Percentiles rank a stretch among this genome's conserved stretches.
Conservation (phyloP, 2,888 invertebrate genomes). For the Amaurobius ferox region DNA sequence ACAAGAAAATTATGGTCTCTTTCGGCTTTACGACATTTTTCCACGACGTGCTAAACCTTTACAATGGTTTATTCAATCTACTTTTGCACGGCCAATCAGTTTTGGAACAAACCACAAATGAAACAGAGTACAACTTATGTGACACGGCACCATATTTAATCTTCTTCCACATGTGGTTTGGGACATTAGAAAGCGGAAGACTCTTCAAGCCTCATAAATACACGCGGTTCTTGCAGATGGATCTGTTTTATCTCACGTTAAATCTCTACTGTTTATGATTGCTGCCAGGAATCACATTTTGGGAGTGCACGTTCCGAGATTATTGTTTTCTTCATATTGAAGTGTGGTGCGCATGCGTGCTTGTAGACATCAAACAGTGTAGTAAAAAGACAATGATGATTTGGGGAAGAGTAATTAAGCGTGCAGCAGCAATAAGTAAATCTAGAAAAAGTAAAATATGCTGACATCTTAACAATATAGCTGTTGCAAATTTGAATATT, state of each 20-base stretch:
- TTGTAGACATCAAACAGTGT: too few relatives aligned
- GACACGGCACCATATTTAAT: not conserved
- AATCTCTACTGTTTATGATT: slow-evolving; percentile 21
- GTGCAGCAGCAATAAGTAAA: too few relatives aligned
- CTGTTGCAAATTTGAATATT: too few relatives aligned
- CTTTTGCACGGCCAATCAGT: not conserved
- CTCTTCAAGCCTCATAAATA: slow-evolving; percentile 64
- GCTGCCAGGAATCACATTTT: not conserved
- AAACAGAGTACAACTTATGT: not conserved
- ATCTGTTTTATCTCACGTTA: slow-evolving; percentile 43
- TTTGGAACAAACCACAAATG: not conserved
- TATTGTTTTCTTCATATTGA: too few relatives aligned
- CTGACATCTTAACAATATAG: too few relatives aligned
- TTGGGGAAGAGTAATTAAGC: too few relatives aligned
- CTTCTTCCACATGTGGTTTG: not conserved
- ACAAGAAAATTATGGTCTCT: too few relatives aligned
- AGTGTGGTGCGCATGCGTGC: too few relatives aligned
- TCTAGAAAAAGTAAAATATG: too few relatives aligned
- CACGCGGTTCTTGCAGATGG: slow-evolving; percentile 52
- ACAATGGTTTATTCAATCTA: not conserved
- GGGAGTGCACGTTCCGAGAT: too few relatives aligned
- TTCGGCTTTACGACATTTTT: too few relatives aligned
- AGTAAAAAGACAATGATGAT: too few relatives aligned
- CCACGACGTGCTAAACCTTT: not conserved
- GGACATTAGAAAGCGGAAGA: slow-evolving; percentile 60